A percentile compares a stretch with the other conserved stretches of the same genome.
phyloP scores from a whole-genome alignment of 2,113 vertebrate species.

The Pimephales promelas region DNA sequence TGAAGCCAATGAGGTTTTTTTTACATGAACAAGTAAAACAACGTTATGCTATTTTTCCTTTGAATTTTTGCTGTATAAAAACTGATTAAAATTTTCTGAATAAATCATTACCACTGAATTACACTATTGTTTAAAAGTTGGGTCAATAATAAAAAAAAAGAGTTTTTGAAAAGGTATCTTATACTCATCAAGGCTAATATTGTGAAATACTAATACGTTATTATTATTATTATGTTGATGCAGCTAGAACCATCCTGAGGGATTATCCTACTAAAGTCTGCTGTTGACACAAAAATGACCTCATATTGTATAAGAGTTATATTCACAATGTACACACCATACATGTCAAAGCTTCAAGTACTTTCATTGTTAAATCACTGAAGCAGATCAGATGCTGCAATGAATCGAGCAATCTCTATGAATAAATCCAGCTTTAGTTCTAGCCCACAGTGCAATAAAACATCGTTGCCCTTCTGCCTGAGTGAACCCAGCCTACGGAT shows the following conservation, averaged over 20 bases:
- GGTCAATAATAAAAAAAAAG: neutral
- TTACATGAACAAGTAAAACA: neutral
- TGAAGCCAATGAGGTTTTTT: neutral
- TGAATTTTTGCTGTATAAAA: neutral
- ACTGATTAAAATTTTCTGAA: neutral
- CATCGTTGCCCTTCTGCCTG: conserved; percentile 41
- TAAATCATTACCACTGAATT: neutral
- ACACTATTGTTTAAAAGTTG: neutral
- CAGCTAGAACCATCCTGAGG: neutral
- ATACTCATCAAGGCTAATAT: neutral
- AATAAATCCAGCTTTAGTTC: conserved; percentile 50
- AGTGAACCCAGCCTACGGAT: conserved; percentile 49
- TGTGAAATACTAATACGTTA: neutral
- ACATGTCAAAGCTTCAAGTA: neutral
- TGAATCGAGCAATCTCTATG: conserved; percentile 32
- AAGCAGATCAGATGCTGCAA: conserved; percentile 4
- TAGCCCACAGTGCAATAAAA: conserved; percentile 45
- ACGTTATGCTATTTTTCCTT: neutral
- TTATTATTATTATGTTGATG: neutral
- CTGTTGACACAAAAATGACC: neutral
- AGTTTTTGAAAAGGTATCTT: neutral
- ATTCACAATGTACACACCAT: neutral
- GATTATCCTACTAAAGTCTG: neutral
- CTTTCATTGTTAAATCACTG: neutral
- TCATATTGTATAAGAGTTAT: neutral